Percentiles rank a stretch among this genome's conserved stretches.
These are phyloP conservation scores for Sphenopsis melanotis DNA, from an alignment of 2,797 vertebrate species.

Conservation along the genomic window DNA sequence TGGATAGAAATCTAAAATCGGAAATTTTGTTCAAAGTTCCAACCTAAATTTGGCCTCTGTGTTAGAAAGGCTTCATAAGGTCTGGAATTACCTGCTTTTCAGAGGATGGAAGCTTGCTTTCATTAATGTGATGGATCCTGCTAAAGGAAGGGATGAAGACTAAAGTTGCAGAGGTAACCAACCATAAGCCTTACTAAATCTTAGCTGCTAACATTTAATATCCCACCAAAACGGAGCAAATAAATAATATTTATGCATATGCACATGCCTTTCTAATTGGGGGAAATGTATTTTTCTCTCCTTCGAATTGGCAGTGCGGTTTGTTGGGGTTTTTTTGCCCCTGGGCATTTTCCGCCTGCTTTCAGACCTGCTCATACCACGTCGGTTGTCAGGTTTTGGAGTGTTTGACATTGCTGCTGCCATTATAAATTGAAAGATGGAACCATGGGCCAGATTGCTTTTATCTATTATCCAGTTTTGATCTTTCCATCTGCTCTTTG, in stretches of 20 bases:
- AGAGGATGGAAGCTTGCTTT: neutral
- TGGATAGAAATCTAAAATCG: neutral
- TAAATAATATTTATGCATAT: neutral
- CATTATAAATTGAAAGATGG: slow-evolving; percentile 53
- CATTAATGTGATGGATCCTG: neutral
- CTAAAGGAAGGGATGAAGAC: neutral
- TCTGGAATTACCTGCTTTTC: neutral
- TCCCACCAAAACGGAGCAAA: neutral
- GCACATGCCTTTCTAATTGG: neutral
- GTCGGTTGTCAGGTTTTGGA: neutral
- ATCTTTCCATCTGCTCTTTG: slow-evolving; percentile 58
- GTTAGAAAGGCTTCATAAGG: neutral
- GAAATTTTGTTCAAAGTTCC: neutral
- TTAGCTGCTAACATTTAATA: neutral
- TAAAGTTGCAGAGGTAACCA: neutral
- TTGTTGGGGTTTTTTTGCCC: neutral
- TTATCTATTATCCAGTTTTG: slow-evolving; percentile 59
- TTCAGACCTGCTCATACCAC: neutral
- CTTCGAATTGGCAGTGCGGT: neutral
- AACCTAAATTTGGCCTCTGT: neutral
- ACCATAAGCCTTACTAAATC: neutral
- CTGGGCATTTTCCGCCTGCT: neutral
- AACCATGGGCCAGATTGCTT: slow-evolving; percentile 23
- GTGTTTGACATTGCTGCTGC: slow-evolving; percentile 54
- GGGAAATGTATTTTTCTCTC: neutral